Percentiles rank a stretch among this genome's conserved stretches.
Evolutionary conservation across 2,113 vertebrate species (phyloP).

Genomic region (Vireo altiloquus): DNA sequence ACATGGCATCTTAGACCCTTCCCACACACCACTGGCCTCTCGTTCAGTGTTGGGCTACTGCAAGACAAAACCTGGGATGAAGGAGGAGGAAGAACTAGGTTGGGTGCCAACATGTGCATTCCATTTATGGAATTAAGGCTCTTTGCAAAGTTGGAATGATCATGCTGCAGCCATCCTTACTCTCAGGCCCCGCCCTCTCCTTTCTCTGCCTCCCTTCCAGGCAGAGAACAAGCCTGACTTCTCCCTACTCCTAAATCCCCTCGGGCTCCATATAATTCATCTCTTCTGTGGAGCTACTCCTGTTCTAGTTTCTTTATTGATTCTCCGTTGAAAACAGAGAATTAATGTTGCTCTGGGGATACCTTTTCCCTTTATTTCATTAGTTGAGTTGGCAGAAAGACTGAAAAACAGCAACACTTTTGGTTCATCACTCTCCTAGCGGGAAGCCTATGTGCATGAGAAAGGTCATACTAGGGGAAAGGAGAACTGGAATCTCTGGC

Average conservation of each 20-base stretch:
- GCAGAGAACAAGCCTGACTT: background rate
- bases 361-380: slow-evolving; percentile 4
- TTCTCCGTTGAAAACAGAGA: background rate
- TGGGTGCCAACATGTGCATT: background rate
- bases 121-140: background rate
- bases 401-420: background rate
- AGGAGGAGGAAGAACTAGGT: background rate
- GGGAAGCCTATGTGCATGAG: background rate
- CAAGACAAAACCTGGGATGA: background rate
- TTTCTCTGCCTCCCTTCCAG: background rate
- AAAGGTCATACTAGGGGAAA: slow-evolving; percentile 32
- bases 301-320: slow-evolving; percentile 5
- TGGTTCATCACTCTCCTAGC: background rate
- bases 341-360: slow-evolving; percentile 18
- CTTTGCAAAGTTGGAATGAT: background rate
- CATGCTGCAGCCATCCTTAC: background rate
- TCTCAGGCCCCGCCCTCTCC: background rate
- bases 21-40: background rate
- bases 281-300: background rate
- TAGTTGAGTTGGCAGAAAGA: background rate
- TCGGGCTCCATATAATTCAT: background rate
- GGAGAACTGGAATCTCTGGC: slow-evolving; percentile 35
- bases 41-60: background rate
- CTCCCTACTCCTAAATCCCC: background rate
- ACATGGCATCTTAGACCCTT: background rate